Conservation (phyloP, 1,140 invertebrate species). For the Brachionus calyciflorus region DNA sequence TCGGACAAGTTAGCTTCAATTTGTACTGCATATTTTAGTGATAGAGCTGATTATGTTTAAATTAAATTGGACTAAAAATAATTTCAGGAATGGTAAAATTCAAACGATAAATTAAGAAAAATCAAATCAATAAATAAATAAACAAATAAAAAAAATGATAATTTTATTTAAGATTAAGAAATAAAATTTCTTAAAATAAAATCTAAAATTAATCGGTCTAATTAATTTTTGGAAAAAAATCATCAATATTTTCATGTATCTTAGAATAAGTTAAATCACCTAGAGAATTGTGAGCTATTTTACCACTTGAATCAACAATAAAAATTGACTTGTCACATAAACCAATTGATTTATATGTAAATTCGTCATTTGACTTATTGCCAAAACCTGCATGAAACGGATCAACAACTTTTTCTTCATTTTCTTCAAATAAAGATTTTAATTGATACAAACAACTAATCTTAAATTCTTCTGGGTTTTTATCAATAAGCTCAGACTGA, state of each 20-base stretch:
- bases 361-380: conserved; percentile 81
- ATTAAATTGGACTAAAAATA: no score
- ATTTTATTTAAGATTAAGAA: no score
- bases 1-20: no score
- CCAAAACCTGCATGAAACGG: conserved; percentile 99
- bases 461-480: conserved; percentile 98
- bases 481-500: conserved; percentile 91
- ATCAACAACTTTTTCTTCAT: conserved; percentile 63
- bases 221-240: conserved; percentile 18
- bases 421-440: conserved; percentile 75
- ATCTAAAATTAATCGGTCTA: no score
- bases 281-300: background rate
- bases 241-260: background rate
- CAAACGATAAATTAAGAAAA: no score
- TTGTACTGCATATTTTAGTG: no score
- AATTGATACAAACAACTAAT: conserved; percentile 95
- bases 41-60: no score
- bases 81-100: no score
- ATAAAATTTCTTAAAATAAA: no score
- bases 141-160: no score
- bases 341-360: conserved; percentile 91
- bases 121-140: no score
- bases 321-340: conserved; percentile 94
- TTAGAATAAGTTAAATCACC: background rate
- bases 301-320: conserved; percentile 91